These are phyloP conservation scores for Orius insidiosus DNA, from an alignment of 1,140 invertebrate species.

Conservation along the genomic window DNA sequence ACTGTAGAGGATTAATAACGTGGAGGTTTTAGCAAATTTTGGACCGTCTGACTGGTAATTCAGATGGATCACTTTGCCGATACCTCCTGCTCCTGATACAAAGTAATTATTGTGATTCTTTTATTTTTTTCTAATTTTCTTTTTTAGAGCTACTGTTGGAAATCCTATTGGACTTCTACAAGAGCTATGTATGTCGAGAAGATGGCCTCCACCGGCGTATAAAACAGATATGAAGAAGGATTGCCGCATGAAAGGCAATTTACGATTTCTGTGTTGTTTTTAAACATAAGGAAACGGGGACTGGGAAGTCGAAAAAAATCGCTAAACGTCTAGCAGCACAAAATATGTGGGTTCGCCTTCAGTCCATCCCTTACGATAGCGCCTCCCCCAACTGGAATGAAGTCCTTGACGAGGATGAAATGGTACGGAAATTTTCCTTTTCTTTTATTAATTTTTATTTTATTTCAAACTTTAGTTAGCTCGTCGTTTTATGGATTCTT, in stretches of 20 bases:
- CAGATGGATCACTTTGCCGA: slow-evolving; percentile 19
- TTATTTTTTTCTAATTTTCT: neutral
- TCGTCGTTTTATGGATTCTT: slow-evolving; percentile 14
- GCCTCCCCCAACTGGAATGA: slow-evolving; percentile 27
- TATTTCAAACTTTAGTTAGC: slow-evolving; percentile 15
- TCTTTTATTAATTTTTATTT: neutral
- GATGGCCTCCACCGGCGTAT: slow-evolving; percentile 86
- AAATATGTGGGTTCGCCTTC: slow-evolving; percentile 74
- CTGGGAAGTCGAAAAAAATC: slow-evolving; percentile 87
- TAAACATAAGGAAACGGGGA: slow-evolving; percentile 57
- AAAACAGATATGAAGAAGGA: slow-evolving; percentile 76
- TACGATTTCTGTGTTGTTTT: slow-evolving; percentile 74
- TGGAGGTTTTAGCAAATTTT: too few relatives aligned
- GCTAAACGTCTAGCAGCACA: slow-evolving; percentile 85
- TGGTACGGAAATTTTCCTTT: slow-evolving; percentile 20
- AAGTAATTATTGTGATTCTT: neutral
- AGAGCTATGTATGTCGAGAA: slow-evolving; percentile 88
- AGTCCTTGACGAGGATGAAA: slow-evolving; percentile 24
- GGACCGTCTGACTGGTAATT: slow-evolving; percentile 39
- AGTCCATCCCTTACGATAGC: slow-evolving; percentile 48
- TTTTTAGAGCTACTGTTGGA: slow-evolving; percentile 5
- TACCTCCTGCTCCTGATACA: neutral
- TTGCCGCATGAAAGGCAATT: slow-evolving; percentile 84
- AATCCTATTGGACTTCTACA: slow-evolving; percentile 92
- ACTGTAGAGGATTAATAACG: too few relatives aligned